These are phyloP conservation scores for Metellina segmentata DNA, from an alignment of 2,888 invertebrate species.

Conservation along the genomic window DNA sequence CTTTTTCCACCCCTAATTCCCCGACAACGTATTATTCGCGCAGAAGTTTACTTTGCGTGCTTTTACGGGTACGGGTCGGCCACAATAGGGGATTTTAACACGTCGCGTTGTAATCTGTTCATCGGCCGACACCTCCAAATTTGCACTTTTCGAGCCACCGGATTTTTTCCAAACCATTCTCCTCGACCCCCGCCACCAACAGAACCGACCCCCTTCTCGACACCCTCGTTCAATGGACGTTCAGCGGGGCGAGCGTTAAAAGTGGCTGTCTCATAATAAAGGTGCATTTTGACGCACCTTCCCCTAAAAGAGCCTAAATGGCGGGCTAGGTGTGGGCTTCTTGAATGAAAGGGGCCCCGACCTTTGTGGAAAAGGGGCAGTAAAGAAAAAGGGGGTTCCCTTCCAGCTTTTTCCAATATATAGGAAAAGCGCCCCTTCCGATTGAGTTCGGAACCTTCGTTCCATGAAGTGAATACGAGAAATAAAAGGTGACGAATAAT, in stretches of 20 bases:
- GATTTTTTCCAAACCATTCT: conserved; percentile 24
- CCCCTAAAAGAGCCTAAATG: conserved; percentile 68
- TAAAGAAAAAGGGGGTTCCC: conserved; percentile 1
- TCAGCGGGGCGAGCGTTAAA: conserved; percentile 50
- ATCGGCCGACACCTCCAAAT: conserved; percentile 73
- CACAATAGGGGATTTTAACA: conserved; percentile 71
- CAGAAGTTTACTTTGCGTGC: conserved; percentile 75
- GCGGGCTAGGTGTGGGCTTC: conserved; percentile 67
- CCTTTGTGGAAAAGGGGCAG: background rate
- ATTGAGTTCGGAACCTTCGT: conserved; percentile 61
- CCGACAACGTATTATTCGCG: conserved; percentile 42
- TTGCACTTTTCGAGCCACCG: conserved; percentile 67
- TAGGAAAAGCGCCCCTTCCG: conserved; percentile 31
- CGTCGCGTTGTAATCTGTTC: conserved; percentile 65
- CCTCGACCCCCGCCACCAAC: background rate
- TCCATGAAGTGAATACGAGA: conserved; percentile 54
- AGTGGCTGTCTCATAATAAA: conserved; percentile 72
- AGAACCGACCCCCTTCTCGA: background rate
- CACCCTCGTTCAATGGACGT: background rate
- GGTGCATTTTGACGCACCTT: conserved; percentile 70
- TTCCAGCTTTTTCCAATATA: background rate
- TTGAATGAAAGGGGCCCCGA: conserved; percentile 32
- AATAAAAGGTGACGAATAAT: conserved; percentile 74
- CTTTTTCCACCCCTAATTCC: conserved; percentile 23
- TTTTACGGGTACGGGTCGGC: conserved; percentile 51